phyloP scores from a whole-genome alignment of 2,888 invertebrate species.

The Calliphora vomitoria region DNA sequence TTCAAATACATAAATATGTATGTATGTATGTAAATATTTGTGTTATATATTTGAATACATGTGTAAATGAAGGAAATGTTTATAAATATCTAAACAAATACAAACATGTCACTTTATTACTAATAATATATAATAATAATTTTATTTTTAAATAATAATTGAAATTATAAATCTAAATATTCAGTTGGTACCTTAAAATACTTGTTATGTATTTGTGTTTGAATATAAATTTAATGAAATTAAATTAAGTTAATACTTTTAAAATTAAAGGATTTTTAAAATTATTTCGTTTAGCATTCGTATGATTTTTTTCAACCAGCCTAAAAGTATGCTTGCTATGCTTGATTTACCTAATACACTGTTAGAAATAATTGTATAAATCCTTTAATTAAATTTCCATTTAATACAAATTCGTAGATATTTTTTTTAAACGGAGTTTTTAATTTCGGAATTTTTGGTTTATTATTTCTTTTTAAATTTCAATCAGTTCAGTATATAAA shows the following conservation, averaged over 20 bases:
- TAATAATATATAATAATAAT: not conserved
- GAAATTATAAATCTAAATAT: conserved; percentile 10
- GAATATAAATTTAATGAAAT: not conserved
- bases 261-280: not conserved
- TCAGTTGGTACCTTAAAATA: conserved; percentile 2
- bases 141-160: not conserved
- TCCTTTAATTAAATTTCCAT: conserved; percentile 3
- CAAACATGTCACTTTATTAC: conserved; percentile 34
- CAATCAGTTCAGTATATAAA: conserved; percentile 68
- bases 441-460: not conserved
- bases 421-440: not conserved
- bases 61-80: conserved; percentile 17
- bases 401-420: not conserved
- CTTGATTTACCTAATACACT: not conserved
- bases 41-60: conserved; percentile 22
- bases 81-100: conserved; percentile 45
- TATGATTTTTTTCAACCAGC: not conserved
- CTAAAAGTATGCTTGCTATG: conserved; percentile 23
- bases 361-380: not conserved
- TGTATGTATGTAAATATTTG: conserved; percentile 6
- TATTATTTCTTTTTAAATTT: conserved; percentile 25
- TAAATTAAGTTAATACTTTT: not conserved
- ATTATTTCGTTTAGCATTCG: not conserved
- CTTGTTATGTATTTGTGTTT: not conserved
- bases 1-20: conserved; percentile 37